These are phyloP conservation scores for Colletes latitarsis DNA, from an alignment of 1,140 invertebrate genomes.

Conservation along the genomic window DNA sequence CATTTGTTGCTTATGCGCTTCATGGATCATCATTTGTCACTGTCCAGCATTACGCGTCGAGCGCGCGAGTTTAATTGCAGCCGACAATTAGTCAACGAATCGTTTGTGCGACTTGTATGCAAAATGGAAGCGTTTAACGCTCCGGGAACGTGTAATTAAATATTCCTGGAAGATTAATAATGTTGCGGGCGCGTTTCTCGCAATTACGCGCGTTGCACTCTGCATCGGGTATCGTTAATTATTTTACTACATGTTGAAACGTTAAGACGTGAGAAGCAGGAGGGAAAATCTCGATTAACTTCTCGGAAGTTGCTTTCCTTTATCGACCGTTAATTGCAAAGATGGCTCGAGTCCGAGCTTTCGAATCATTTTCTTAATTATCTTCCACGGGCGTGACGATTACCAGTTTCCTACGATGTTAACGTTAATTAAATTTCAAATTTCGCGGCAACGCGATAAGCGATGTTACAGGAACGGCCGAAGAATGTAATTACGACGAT, in stretches of 20 bases:
- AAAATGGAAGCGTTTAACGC: constrained; percentile 43
- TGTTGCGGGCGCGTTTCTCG: constrained; percentile 38
- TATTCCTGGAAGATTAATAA: constrained; percentile 50
- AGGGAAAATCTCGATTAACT: not conserved
- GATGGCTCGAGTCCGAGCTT: not conserved
- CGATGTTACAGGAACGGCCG: too few relatives aligned
- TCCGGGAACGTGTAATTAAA: constrained; percentile 39
- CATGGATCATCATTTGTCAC: constrained; percentile 46
- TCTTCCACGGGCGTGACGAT: not conserved
- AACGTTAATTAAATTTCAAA: not conserved
- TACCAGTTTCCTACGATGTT: not conserved
- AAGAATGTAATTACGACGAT: too few relatives aligned
- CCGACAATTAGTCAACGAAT: constrained; percentile 50
- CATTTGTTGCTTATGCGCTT: constrained; percentile 11
- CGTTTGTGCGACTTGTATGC: constrained; percentile 27
- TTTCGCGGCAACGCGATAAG: too few relatives aligned
- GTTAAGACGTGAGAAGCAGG: not conserved
- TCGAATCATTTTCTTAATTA: not conserved
- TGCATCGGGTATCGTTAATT: constrained; percentile 28
- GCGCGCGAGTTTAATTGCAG: constrained; percentile 40
- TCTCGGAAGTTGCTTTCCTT: constrained; percentile 1
- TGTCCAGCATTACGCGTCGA: constrained; percentile 36
- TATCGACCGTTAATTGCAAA: constrained; percentile 14
- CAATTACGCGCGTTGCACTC: constrained; percentile 1
- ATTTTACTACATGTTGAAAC: constrained; percentile 19